Conservation (phyloP, 2,113 vertebrate species). For the Cochlearius cochlearius region DNA sequence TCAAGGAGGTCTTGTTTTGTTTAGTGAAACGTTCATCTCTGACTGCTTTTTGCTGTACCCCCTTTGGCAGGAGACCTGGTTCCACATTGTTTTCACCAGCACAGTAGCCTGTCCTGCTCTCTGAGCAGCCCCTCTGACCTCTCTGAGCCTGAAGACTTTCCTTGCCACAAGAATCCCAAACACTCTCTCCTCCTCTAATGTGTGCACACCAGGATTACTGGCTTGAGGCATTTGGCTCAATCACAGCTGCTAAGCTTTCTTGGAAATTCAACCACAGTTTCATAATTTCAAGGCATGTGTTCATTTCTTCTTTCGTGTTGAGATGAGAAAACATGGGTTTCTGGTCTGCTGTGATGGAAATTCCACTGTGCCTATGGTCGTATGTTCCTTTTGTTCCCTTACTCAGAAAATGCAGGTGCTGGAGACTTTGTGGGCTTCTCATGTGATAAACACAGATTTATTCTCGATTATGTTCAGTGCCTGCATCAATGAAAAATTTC, state of each 20-base stretch:
- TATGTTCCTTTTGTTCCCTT: neutral
- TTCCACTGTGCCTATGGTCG: neutral
- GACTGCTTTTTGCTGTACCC: neutral
- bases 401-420: neutral
- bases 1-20: neutral
- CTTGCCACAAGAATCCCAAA: neutral
- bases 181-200: neutral
- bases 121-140: neutral
- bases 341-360: slow-evolving; percentile 35
- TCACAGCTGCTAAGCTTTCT: slow-evolving; percentile 40
- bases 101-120: neutral
- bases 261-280: slow-evolving; percentile 58
- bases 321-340: slow-evolving; percentile 43
- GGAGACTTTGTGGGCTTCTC: neutral
- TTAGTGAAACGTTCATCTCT: neutral
- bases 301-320: neutral
- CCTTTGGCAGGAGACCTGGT: neutral
- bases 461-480: neutral
- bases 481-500: neutral
- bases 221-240: slow-evolving; percentile 24
- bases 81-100: neutral
- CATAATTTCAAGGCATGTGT: slow-evolving; percentile 24
- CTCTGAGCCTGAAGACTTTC: neutral
- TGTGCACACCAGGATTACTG: neutral
- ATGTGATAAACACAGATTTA: neutral